phyloP scores from a whole-genome alignment of 1,140 invertebrate genomes.

The Pseudomyrmex cubaensis region DNA sequence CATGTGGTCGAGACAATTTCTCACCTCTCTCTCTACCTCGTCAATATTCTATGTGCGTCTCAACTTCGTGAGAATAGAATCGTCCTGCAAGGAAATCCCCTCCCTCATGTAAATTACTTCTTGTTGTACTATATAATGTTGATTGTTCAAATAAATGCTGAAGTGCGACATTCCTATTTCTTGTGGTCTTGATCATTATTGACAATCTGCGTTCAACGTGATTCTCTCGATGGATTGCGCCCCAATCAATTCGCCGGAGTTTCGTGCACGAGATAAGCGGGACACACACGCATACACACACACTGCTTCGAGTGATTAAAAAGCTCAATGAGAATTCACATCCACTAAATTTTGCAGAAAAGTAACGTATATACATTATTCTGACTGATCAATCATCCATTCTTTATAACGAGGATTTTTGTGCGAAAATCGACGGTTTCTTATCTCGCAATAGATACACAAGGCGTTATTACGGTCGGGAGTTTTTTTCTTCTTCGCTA shows the following conservation, averaged over 20 bases:
- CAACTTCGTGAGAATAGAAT: conserved; percentile 22
- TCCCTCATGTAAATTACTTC: conserved; percentile 34
- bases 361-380: neutral
- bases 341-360: conserved; percentile 14
- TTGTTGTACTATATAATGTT: conserved; percentile 40
- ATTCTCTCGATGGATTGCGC: neutral
- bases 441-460: conserved; percentile 4
- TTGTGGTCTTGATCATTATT: conserved; percentile 27
- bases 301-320: conserved; percentile 8
- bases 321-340: neutral
- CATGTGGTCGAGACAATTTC: conserved; percentile 29
- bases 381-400: conserved; percentile 3
- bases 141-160: conserved; percentile 53
- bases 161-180: conserved; percentile 40
- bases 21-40: conserved; percentile 28
- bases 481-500: neutral
- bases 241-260: neutral
- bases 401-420: neutral
- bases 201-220: conserved; percentile 11
- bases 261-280: neutral
- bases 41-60: conserved; percentile 34
- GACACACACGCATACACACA: neutral
- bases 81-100: neutral
- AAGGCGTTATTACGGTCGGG: neutral
- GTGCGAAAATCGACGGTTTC: neutral